Base-by-base conservation (phyloP, 2,113 vertebrate species). In the Synchiropus splendidus region DNA sequence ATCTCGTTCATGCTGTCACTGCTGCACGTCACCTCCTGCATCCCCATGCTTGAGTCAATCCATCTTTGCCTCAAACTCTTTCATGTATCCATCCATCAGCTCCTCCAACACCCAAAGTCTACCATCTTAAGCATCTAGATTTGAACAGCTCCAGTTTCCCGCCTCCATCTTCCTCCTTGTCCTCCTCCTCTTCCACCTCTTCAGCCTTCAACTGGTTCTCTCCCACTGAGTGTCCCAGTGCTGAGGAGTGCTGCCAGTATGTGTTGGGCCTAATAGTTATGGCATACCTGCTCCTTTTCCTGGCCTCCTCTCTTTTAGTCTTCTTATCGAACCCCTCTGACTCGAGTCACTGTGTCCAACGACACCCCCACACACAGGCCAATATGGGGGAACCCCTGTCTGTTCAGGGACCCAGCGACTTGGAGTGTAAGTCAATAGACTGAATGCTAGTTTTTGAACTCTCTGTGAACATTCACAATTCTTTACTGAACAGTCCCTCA, bases 361-460 rank as follows among this genome's bases (percentile, higher is more conserved):
- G 54, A 66, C 60, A 71, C 64, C 57, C 39, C 12, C 45, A 33
- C 59, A 69, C 41, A 58, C 79, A 31, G 57, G 79, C 57, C 80
- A 61, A 48, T 45, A 17, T 0, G 12, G 31, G 14, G 36, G 4
- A 13, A 27, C 69, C 75, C 69, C 74, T 70, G 58, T 53, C 71
- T 53, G 72, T 37, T 58, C 57, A 56, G 67, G 75, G 60, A 55
- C 61, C 58, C 80, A 36, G 53, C 83, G 62, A 77, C 74, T 75
- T 73, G 10, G 80, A 85, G 71, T 85, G 86, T 87, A 90, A 90
- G 88, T 90, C 72, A 53, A 1, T 2, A 5, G 39, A 21, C 37
- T n/a, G 16, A 31, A 15, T 18, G 5, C 12, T 16, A n/a, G 35
- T 27, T 27, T 27, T 4, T 27, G 17, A 15, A 30, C 15, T 36